A percentile compares a stretch with the other conserved stretches of the same genome.
Evolutionary conservation across 2,888 invertebrate genomes (phyloP).

Genomic region (Perithous albicinctus): DNA sequence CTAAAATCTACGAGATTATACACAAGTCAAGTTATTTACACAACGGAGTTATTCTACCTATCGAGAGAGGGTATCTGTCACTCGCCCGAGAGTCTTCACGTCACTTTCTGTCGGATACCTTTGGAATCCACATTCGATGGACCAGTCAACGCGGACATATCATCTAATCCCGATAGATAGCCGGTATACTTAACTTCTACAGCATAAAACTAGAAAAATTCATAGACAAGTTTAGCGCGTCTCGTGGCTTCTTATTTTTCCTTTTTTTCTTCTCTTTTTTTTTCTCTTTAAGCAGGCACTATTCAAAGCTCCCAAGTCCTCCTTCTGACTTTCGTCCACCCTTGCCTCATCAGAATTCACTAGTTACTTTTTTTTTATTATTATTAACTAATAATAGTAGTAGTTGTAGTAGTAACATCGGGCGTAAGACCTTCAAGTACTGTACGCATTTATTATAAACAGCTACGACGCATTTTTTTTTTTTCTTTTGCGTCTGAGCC

Average conservation of each 20-base stretch:
- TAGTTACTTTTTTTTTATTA: constrained; percentile 54
- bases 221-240: constrained; percentile 59
- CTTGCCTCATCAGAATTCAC: constrained; percentile 54
- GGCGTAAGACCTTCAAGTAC: constrained; percentile 46
- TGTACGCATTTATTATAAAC: constrained; percentile 47
- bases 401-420: constrained; percentile 31
- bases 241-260: constrained; percentile 25
- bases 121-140: constrained; percentile 1
- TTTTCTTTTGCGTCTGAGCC: constrained; percentile 26
- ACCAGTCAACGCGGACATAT: constrained; percentile 23
- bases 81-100: constrained; percentile 1
- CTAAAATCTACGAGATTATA: constrained; percentile 58
- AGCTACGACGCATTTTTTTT: constrained; percentile 42
- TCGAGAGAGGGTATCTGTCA: background rate
- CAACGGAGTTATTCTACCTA: constrained; percentile 42
- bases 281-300: constrained; percentile 82
- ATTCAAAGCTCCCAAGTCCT: constrained; percentile 82
- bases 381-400: constrained; percentile 20
- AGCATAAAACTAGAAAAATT: constrained; percentile 69
- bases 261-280: constrained; percentile 8
- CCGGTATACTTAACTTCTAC: constrained; percentile 53
- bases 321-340: constrained; percentile 58
- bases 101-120: constrained; percentile 15
- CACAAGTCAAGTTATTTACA: constrained; percentile 64
- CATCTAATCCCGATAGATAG: constrained; percentile 41